A percentile compares a stretch with the other conserved stretches of the same genome.
Evolutionary conservation across 2,797 vertebrate species (phyloP).

Genomic region (Peromyscus aztecus): DNA sequence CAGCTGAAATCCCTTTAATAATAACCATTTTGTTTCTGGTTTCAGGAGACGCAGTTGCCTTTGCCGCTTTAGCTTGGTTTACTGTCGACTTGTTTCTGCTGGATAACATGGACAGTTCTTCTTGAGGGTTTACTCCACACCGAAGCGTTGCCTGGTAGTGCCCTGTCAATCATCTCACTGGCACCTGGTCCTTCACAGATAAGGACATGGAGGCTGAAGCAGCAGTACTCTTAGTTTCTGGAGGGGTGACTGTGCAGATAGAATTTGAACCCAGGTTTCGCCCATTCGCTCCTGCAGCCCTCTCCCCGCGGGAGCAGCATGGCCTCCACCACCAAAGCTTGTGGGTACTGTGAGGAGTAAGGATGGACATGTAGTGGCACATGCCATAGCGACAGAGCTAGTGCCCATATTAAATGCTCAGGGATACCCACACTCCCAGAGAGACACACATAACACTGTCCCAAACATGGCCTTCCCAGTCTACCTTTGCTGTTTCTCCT

Average conservation of each 20-base stretch:
- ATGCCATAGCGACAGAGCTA: accelerated
- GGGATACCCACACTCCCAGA: neutral
- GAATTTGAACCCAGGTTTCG: neutral
- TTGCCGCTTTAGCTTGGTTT: neutral
- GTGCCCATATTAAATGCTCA: neutral
- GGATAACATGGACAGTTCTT: neutral
- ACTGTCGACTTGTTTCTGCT: neutral
- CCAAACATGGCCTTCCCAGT: neutral
- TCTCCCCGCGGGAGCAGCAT: accelerated
- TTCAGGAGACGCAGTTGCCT: neutral
- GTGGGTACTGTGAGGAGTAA: accelerated
- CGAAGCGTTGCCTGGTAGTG: neutral
- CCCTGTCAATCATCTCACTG: neutral
- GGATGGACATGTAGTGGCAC: neutral
- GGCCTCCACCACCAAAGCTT: neutral
- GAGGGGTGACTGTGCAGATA: neutral
- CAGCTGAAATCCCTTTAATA: neutral
- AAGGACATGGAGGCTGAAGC: neutral
- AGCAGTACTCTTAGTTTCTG: neutral
- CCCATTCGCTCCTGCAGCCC: accelerated
- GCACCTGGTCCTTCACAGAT: neutral
- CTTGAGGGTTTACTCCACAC: neutral
- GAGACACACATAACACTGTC: neutral
- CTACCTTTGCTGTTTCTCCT: neutral
- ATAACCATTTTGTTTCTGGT: neutral